These are phyloP conservation scores for Sepiola atlantica DNA, from an alignment of 2,888 invertebrate genomes.

Conservation along the genomic window DNA sequence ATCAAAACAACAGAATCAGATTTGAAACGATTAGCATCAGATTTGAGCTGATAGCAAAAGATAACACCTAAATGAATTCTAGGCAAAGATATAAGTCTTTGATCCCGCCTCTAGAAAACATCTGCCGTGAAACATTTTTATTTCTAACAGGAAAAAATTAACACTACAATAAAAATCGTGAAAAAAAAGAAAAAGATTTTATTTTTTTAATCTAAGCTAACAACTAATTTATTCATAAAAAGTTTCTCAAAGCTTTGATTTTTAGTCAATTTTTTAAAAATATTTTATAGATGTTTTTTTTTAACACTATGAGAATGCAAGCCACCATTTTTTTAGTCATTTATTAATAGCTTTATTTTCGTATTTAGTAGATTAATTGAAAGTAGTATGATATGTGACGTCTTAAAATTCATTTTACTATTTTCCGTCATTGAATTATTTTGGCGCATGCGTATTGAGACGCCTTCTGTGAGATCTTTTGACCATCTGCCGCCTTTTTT, in stretches of 20 bases:
- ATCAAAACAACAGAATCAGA: not conserved
- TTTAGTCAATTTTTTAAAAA: not conserved
- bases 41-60: not conserved
- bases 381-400: not conserved
- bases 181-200: not conserved
- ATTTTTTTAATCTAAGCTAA: not conserved
- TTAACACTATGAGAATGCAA: not conserved
- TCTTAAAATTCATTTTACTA: not conserved
- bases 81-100: not conserved
- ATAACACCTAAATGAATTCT: not conserved
- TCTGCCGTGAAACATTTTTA: not conserved
- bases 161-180: not conserved
- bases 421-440: not conserved
- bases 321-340: not conserved
- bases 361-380: not conserved
- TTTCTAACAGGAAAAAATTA: not conserved
- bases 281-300: not conserved
- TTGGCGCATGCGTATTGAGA: not conserved
- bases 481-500: not conserved
- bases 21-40: not conserved
- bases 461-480: constrained; percentile 15
- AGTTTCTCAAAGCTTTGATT: not conserved
- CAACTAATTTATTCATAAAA: not conserved
- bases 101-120: not conserved
- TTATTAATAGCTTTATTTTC: not conserved